Evolutionary conservation across 2,888 invertebrate species (phyloP), one percentile per base, ranked within the genome.

Genomic region (Pardosa pseudoannulata): DNA sequence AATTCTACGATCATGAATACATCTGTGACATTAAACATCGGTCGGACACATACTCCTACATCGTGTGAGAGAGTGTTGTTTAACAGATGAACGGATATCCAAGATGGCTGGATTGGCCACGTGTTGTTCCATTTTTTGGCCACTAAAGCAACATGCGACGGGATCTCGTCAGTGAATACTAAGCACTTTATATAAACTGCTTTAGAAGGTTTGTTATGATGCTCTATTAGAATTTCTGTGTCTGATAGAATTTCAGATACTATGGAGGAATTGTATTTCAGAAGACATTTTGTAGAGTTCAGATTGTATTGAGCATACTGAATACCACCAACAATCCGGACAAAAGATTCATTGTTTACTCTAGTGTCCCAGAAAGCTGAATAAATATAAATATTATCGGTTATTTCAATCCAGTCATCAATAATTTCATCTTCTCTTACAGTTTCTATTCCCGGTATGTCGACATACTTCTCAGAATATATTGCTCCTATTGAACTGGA

Each of bases 341-440:
- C 78, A 27, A 88, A 70, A 0, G 75, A 56, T 13, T 16, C 29
- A 23, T 74, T 87, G 7, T 16, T 67, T 31, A 46, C 32, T 41
- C 89, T 75, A 27, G 64, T 71, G 68, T 90, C 90, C 88, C 90
- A 89, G 65, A 89, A 90, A 6, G 90, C 90, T 87, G 90, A 90
- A 88, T 90, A 90, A 9, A 88, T 87, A 79, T 88, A 90, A 23
- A 90, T 72, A 23, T 89, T 85, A 56, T 90, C 88, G 23, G 89
- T 89, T 9, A 90, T 85, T 74, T 90, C 56, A 36, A 73, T 88
- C 90, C 90, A 90, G n/a, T 78, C 78, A 67, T 87, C 75, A 1
- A 9, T 5, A 3, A 46, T 23, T 56, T 7, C 56, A 46, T 16
- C 46, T 11, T 2, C 2, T 11, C 16, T 56, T 23, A 11, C n/a